Evolutionary conservation across 2,888 invertebrate genomes (phyloP).

Genomic region (Pachliopta kotzebuea): DNA sequence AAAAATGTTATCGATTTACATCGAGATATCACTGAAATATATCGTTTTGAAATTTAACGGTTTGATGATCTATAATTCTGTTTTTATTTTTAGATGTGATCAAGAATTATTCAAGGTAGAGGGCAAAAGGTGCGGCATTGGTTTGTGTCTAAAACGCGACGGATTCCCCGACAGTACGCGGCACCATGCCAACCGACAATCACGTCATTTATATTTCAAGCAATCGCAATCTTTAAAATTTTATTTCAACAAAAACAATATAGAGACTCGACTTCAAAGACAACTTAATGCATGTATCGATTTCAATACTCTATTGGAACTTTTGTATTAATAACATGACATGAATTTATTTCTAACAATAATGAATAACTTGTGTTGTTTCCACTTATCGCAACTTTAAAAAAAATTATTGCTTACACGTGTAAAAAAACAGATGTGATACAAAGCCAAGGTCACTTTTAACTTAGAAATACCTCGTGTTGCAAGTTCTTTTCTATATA

Average conservation of each 20-base stretch:
- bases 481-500: not conserved
- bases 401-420: not conserved
- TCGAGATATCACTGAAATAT: not conserved
- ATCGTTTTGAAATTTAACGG: not conserved
- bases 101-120: constrained; percentile 36
- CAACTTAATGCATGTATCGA: constrained; percentile 9
- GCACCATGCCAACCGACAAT: constrained; percentile 46
- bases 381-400: not conserved
- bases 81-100: constrained; percentile 35
- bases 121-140: constrained; percentile 44
- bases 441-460: too few species aligned
- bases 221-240: constrained; percentile 12
- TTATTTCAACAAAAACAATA: constrained; percentile 16
- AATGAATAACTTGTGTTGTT: not conserved
- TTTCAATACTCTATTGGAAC: constrained; percentile 6
- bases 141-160: constrained; percentile 45
- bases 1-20: too few species aligned
- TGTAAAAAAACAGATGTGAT: too few species aligned
- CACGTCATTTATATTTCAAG: constrained; percentile 35
- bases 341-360: not conserved
- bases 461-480: too few species aligned
- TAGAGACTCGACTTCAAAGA: not conserved
- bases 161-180: constrained; percentile 48
- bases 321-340: constrained; percentile 1
- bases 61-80: not conserved